A percentile compares a stretch with the other conserved stretches of the same genome.
Evolutionary conservation across 2,113 vertebrate species (phyloP).

Genomic region (Archocentrus centrarchus): DNA sequence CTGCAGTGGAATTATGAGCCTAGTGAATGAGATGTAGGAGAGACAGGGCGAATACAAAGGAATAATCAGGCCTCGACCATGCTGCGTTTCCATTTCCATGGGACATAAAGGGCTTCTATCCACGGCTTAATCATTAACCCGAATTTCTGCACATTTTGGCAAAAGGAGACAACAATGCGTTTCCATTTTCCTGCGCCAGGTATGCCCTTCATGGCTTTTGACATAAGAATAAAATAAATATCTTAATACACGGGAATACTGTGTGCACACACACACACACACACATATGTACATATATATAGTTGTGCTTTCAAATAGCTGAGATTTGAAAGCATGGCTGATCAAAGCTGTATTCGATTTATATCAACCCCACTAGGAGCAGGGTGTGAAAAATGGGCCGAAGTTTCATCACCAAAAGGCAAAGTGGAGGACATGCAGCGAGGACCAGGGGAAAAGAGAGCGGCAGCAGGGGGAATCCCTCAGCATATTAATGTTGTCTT

Average conservation of each 20-base stretch:
- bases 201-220: background rate
- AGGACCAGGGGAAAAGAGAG: slow-evolving; percentile 80
- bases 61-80: slow-evolving; percentile 51
- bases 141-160: slow-evolving; percentile 37
- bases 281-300: background rate
- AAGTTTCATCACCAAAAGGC: slow-evolving; percentile 84
- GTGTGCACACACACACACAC: background rate
- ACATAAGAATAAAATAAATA: background rate
- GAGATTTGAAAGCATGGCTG: background rate
- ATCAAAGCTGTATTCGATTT: slow-evolving; percentile 47
- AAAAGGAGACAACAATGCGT: slow-evolving; percentile 17
- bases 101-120: slow-evolving; percentile 68
- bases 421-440: slow-evolving; percentile 78
- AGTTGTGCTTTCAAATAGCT: background rate
- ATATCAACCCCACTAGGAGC: slow-evolving; percentile 51
- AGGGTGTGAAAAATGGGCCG: slow-evolving; percentile 71
- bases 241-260: background rate
- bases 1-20: slow-evolving; percentile 36
- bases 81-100: slow-evolving; percentile 66
- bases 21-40: slow-evolving; percentile 13
- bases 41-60: slow-evolving; percentile 54
- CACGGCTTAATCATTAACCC: slow-evolving; percentile 74
- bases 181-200: slow-evolving; percentile 9
- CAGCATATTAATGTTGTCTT: slow-evolving; percentile 91
- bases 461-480: slow-evolving; percentile 85